Conservation (phyloP, 2,113 vertebrate species). For the Paramisgurnus dabryanus region DNA sequence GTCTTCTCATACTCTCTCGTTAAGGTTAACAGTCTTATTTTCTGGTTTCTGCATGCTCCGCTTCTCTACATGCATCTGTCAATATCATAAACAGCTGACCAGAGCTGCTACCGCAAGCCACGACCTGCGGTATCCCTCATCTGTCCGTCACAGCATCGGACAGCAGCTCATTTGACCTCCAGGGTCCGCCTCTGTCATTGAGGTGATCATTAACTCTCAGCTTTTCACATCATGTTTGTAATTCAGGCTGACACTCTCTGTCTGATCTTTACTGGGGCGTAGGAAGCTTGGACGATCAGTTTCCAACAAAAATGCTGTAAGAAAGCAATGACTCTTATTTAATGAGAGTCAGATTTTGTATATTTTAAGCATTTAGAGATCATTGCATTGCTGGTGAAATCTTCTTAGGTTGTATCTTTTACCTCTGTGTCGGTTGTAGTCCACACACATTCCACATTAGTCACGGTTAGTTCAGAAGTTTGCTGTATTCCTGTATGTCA, state of each 20-base stretch:
- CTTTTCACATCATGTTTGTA: conserved; percentile 17
- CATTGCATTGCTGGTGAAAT: background rate
- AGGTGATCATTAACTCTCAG: conserved; percentile 10
- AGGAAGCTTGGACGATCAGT: background rate
- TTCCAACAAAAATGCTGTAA: too few species aligned
- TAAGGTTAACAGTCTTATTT: background rate
- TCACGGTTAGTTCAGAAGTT: conserved; percentile 14
- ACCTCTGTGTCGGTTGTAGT: too few species aligned
- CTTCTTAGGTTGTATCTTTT: background rate
- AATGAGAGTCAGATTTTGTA: background rate
- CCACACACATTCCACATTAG: background rate
- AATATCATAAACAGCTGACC: conserved; percentile 22
- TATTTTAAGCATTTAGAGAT: background rate
- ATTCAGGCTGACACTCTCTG: background rate
- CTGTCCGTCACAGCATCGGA: conserved; percentile 22
- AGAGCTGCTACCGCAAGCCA: background rate
- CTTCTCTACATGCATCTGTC: background rate
- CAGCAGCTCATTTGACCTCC: conserved; percentile 19
- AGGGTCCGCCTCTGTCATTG: conserved; percentile 22
- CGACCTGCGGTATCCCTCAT: background rate
- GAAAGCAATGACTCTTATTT: background rate
- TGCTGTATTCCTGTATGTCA: background rate
- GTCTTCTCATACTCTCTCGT: background rate
- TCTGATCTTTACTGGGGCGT: background rate
- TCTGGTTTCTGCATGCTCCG: background rate